Base-by-base conservation (phyloP, 2,113 vertebrate species). In the Gasterosteus aculeatus region DNA sequence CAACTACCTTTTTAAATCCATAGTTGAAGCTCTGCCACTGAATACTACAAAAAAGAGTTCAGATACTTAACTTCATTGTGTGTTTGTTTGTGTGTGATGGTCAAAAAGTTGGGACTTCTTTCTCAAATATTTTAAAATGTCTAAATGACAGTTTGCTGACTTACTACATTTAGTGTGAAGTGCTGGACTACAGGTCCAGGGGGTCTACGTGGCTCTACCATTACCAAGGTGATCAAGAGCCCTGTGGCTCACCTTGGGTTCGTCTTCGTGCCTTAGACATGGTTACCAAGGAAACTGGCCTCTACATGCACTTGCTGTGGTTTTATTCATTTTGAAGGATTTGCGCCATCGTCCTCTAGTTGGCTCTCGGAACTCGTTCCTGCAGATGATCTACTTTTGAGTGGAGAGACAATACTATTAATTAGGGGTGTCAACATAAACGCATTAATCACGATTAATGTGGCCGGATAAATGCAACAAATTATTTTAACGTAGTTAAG, bases 181-280 rank as follows among this genome's bases (percentile, higher is more conserved):
- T 16, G 11, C 54, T 58, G 35, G 16, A 74, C 63, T 26, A 49
- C 49, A 59, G 46, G 70, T 67, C 73, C 35, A 7, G 41, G 38
- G 39, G 74, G 66, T 58, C 59, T 86, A 80, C 35, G 58, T 65
- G 78, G 74, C 69, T 77, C 64, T 42, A 38, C 78, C 2, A 90
- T 93, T 93, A 84, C 92, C 89, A 91, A 81, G 80, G 91, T 80
- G 87, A 91, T 87, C 80, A 82, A 82, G 83, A 84, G 62, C 66
- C 78, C 78, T 51, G 81, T 77, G 49, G 70, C 81, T 89, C 90
- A 90, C 85, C 87, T 87, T 88, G 76, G 66, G 82, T 77, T 73
- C 44, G 56, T 75, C 75, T 77, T 80, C 74, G 19, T 85, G 72
- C 91, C 72, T 85, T 77, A 85, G 84, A 81, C 73, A 78, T 68